Evolutionary conservation across 2,113 vertebrate genomes (phyloP), one percentile per base, ranked within the genome.

Genomic region (Zingel zingel): DNA sequence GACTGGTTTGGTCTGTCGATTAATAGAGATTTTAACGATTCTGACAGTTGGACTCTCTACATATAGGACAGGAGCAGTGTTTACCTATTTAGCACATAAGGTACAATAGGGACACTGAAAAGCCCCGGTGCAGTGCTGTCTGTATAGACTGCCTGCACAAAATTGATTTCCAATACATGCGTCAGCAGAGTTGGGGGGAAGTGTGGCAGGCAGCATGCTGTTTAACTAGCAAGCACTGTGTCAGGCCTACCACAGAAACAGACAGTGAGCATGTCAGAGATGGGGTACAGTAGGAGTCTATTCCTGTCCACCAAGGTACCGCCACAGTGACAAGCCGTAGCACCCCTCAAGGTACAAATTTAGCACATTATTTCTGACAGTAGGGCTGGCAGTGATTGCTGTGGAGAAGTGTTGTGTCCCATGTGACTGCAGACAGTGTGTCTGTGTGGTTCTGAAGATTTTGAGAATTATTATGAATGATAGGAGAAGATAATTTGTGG

Each of bases 151-250:
- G 79, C 81, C 88, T 87, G 87, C 48, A 74, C 79, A 79, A 13
- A 76, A 93, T 91, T 88, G 91, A 94, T 91, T 91, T 85, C 85
- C 89, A 79, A 88, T 92, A 87, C 82, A 87, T 92, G 86, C 82
- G 78, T 93, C 89, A 90, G 91, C 89, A 92, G 74, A 76, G 67
- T 51, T 50, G 36, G 54, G n/a, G 54, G n/a, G 59, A 67, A 70
- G 36, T 74, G 77, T 77, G 86, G 66, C 48, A 33, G 66, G 66
- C 66, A 12, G 47, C 48, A 50, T n/a, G 45, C 25, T 33, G 65
- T 68, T 51, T 30, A 51, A 67, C 65, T 1, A 27, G 45, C 62
- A 59, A 33, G 39, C 71, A 71, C 71, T 71, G 61, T 68, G 77
- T 77, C 76, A 67, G 74, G 48, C 74, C 62, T 15, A n/a, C 77